Evolutionary conservation across 2,888 invertebrate species (phyloP), one percentile per base, ranked within the genome.

Genomic region (Synergus japonicus): DNA sequence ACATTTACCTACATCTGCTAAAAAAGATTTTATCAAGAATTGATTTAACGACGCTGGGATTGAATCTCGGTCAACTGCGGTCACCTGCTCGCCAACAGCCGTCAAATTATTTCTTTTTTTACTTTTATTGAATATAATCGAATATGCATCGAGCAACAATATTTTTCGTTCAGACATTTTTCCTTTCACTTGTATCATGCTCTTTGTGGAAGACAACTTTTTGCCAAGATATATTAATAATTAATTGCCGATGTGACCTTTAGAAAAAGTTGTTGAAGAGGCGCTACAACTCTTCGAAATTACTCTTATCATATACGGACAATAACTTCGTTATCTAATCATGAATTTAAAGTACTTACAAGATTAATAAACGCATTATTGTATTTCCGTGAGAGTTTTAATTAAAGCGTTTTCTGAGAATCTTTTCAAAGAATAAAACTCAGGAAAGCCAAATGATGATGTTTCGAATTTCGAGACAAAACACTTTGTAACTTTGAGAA

Each of bases 11-110:
- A 54, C 37, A 49, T 49, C 73, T 29, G 43, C 18, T 60, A 10
- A n/a, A 29, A 44, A 44, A 66, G 43, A 66, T 69, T 46, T 22
- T 15, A 49, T 18, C 44, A 5, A 22, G 18, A 76, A 41, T 18
- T 37, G 41, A 44, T n/a, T 76, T 15, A 43, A 80, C 80, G 78
- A 84, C 81, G 82, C 81, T 81, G 76, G 78, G 65, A 77, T 66
- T 18, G 82, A 82, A 84, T 84, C 82, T 83, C 84, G 82, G 84
- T 83, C 79, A 82, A 80, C 76, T 79, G 37, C 77, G 80, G 73
- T 80, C 84, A 82, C 82, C 84, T 84, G 84, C 81, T 49, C 13
- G 4, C 22, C 8, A 13, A 2, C 4, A 54, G 9, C 29, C 15
- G 29, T 5, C n/a, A 54, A 15, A 69, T 54, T 41, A 37, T 18